These are phyloP conservation scores for Spongilla lacustris DNA, from an alignment of 37 sponge, comb jelly and placozoan species.

Conservation along the genomic window DNA sequence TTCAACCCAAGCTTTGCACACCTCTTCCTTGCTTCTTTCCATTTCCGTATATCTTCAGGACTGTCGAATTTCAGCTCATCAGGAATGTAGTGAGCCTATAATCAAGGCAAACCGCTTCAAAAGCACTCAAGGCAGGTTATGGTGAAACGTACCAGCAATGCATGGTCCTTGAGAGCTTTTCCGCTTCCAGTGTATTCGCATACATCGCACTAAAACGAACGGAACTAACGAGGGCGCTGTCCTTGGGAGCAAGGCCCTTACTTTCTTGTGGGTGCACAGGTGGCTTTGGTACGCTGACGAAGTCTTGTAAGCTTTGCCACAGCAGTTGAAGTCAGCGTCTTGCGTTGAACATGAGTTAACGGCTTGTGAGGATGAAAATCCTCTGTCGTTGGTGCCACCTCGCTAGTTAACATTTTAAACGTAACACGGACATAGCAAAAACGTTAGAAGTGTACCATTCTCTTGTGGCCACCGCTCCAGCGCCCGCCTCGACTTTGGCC, in stretches of 20 bases:
- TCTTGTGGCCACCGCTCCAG: neutral
- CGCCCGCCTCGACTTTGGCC: neutral
- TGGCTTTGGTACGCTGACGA: conserved; percentile 37
- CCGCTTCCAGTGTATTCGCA: neutral
- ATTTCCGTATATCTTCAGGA: conserved; percentile 75
- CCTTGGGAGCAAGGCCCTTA: neutral
- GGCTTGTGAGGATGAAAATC: neutral
- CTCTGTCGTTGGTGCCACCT: neutral
- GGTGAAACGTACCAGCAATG: conserved; percentile 11
- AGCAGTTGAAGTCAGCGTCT: conserved; percentile 11
- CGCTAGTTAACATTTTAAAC: neutral
- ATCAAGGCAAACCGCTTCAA: neutral
- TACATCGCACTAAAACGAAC: neutral
- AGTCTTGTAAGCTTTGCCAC: conserved; percentile 46
- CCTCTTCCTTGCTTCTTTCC: conserved; percentile 81
- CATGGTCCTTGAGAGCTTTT: conserved; percentile 58
- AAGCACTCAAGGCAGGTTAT: neutral
- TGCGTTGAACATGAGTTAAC: neutral
- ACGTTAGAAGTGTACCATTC: neutral
- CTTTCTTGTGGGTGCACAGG: conserved; percentile 44
- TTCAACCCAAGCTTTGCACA: neutral
- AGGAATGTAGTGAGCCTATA: conserved; percentile 64
- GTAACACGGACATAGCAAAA: neutral
- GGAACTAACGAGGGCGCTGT: neutral
- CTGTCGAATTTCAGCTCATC: conserved; percentile 60